Base-by-base conservation (phyloP, 64 coral and sea anemone species). In the Porites lutea region DNA sequence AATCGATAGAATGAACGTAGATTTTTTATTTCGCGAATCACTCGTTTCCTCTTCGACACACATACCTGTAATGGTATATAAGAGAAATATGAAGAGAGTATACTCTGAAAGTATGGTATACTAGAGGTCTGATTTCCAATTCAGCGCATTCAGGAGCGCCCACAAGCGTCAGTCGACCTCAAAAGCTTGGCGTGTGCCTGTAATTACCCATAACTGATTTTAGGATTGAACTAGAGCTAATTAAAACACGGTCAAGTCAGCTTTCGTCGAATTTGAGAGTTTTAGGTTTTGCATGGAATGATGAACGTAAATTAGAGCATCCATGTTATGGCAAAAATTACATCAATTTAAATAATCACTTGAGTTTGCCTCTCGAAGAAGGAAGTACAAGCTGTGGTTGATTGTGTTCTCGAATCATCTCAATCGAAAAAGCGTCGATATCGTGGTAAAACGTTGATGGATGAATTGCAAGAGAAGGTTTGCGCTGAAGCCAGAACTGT, bases 401-500 rank as follows among this genome's bases (percentile, higher is more conserved):
- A 59, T 91, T 91, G 45, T 83, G 81, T 72, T 83, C 71, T 46
- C 58, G 67, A 11, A 91, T 73, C n/a, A 91, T 59, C n/a, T 91
- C 89, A 62, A 91, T 91, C 46, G 89, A 91, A 15, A 91, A 83
- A 61, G 79, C 55, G 57, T 91, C 89, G 65, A 91, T 48, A 47
- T 91, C 89, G 74, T 48, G 55, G 27, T 19, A 74, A 61, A 83
- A 58, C 3, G n/a, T 72, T 45, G 72, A 83, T 13, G 89, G 27
- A 8, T 75, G 89, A 63, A 79, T 80, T 13, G 55, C 89, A 59
- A 91, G 89, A 83, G 89, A 83, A 1, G 79, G n/a, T 52, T 71
- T 71, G 59, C 83, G 75, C 20, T 74, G 71, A 8, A 48, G 23
- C 89, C 89, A 91, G 44, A 91, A 91, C 14, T 83, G 68, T 45